Evolutionary conservation across 2,797 vertebrate genomes (phyloP).

Genomic region (Girardinus metallicus): DNA sequence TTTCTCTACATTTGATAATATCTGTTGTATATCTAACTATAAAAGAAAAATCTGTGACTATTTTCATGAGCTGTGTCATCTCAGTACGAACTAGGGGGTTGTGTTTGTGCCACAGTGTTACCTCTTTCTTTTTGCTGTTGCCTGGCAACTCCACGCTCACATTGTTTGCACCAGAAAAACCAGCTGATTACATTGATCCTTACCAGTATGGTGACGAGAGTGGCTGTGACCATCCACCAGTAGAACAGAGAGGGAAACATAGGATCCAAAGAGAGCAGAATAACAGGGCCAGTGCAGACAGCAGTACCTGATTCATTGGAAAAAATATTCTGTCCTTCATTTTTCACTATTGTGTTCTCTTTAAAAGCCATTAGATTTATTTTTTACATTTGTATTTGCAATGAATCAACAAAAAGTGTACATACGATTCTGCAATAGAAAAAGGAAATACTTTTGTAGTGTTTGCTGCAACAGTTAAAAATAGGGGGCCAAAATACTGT

Average conservation of each 20-base stretch:
- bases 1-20: not conserved
- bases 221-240: slow-evolving; percentile 3
- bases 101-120: slow-evolving; percentile 6
- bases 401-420: not conserved
- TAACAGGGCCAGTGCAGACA: not conserved
- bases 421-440: not conserved
- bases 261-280: not conserved
- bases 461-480: not conserved
- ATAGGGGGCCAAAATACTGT: not conserved
- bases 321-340: not conserved
- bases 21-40: not conserved
- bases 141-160: slow-evolving; percentile 20
- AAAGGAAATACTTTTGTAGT: not conserved
- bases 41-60: not conserved
- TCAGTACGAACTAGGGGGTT: not conserved
- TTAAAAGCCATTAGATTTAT: not conserved
- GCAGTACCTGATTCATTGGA: not conserved
- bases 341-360: not conserved
- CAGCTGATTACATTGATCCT: slow-evolving; percentile 12
- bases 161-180: slow-evolving; percentile 9
- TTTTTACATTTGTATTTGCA: not conserved
- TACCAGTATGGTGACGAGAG: not conserved
- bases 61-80: not conserved
- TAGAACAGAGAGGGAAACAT: not conserved
- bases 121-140: slow-evolving; percentile 9